Evolutionary conservation across 2,797 vertebrate genomes (phyloP), one percentile per base, ranked within the genome.

Genomic region (Sebastes itinus): DNA sequence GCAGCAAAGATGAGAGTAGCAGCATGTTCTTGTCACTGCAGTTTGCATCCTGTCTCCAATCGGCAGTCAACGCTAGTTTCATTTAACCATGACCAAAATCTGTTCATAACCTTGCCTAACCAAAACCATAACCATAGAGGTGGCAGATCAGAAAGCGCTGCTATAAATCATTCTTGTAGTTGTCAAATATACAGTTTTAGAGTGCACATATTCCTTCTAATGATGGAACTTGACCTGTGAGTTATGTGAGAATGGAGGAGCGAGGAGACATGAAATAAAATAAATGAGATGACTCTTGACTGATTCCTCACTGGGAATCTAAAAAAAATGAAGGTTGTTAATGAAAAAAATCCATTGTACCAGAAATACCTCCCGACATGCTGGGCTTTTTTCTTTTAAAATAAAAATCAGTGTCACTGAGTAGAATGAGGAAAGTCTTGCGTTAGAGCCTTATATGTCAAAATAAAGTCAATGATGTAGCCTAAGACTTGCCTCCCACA

Each of bases 371-470:
- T 73, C 35, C 25, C 58, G 14, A n/a, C 27, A 12, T 35, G 60
- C 25, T 59, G 6, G 6, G 56, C 12, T 0, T 23, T 23, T 23
- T 27, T 58, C 25, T 58, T 46, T 46, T 46, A 78, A 23, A 68
- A 38, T n/a, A 25, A 23, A 63, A 78, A 46, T 72, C 28, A 23
- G 23, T 67, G 63, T 54, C 72, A 54, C 22, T 63, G 49, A 78
- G 38, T 6, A 38, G 68, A 76, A 65, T 77, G 62, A 74, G 54
- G 58, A 70, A 77, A 89, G 42, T 35, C 33, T 86, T 79, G 35
- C 54, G 11, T 77, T 42, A 69, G 69, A 72, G 32, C 12, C 33
- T 69, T 54, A n/a, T n/a, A 30, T 28, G 69, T 80, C 65, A 81
- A 65, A 84, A 69, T 68, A 63, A 75, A 78, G 30, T n/a, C 30